These are phyloP conservation scores for Ailurus styani DNA, from an alignment of 2,113 vertebrate species.

Conservation along the genomic window DNA sequence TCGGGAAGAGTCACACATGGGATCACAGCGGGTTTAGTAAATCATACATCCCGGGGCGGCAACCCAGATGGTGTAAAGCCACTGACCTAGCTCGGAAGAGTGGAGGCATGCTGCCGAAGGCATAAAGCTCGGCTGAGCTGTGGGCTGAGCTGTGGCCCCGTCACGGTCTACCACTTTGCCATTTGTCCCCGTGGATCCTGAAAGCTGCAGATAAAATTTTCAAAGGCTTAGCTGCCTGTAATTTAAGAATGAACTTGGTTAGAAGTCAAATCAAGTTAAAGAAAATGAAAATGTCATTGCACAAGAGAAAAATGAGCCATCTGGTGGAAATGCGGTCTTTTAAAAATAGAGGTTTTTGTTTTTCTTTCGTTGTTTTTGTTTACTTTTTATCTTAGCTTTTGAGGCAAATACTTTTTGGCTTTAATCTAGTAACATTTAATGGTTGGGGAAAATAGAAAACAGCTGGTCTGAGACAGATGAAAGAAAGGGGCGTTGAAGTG, in stretches of 20 bases:
- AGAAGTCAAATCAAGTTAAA: slow-evolving; percentile 64
- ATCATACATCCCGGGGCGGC: neutral
- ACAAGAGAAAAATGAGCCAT: slow-evolving; percentile 46
- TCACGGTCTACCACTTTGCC: slow-evolving; percentile 32
- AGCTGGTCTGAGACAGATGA: neutral
- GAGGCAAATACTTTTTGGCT: neutral
- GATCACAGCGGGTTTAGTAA: neutral
- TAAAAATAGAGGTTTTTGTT: neutral
- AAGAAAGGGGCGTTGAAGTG: neutral
- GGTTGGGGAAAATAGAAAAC: neutral
- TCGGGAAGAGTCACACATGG: slow-evolving; percentile 10
- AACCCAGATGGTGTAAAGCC: neutral
- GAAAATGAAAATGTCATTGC: slow-evolving; percentile 67
- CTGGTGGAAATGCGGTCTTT: neutral
- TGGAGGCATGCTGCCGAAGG: neutral
- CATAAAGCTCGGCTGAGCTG: neutral
- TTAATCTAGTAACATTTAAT: slow-evolving; percentile 18
- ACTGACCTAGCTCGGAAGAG: neutral
- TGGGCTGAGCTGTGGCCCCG: neutral
- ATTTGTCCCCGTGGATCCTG: slow-evolving; percentile 54
- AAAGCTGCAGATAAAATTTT: slow-evolving; percentile 64
- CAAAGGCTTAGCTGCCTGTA: slow-evolving; percentile 43
- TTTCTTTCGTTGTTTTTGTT: neutral
- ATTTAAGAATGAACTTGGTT: slow-evolving; percentile 65
- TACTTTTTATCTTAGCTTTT: slow-evolving; percentile 23